Percentiles rank a stretch among this genome's conserved stretches.
Conservation (phyloP, 2,797 vertebrate species). For the Myiotriccus ornatus region DNA sequence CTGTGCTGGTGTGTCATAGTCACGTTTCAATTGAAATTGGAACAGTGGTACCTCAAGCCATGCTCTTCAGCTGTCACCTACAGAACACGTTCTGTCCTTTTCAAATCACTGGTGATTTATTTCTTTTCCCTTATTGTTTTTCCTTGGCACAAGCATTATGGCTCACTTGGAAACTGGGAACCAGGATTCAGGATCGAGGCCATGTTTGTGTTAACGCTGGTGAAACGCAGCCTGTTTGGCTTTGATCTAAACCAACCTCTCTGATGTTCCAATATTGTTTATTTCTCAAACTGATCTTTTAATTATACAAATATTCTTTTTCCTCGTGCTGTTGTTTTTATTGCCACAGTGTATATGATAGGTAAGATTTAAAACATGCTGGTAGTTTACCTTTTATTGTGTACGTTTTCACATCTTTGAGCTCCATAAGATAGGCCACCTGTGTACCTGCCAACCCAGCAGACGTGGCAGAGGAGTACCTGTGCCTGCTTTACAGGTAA, state of each 20-base stretch:
- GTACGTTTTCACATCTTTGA: background rate
- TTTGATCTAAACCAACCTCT: background rate
- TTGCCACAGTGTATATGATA: background rate
- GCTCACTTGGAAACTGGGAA: background rate
- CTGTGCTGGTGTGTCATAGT: background rate
- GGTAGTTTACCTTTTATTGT: background rate
- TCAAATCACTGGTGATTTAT: background rate
- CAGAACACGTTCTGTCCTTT: rapidly evolving
- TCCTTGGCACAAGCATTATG: background rate
- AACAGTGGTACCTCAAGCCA: background rate
- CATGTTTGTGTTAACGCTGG: background rate
- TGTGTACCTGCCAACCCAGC: background rate
- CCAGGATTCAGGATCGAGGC: background rate
- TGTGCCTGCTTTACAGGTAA: background rate
- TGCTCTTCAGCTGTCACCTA: background rate
- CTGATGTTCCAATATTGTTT: background rate
- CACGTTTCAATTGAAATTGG: background rate
- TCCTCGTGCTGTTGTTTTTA: background rate
- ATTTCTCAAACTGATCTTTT: background rate
- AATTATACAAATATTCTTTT: background rate
- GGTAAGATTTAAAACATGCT: background rate
- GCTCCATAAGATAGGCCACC: background rate
- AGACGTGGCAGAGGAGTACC: background rate
- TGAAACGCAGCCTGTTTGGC: background rate
- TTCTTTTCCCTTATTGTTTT: background rate